A percentile compares a stretch with the other conserved stretches of the same genome.
These are phyloP conservation scores for Amiota mariae DNA, from an alignment of 2,888 invertebrate genomes.

Conservation along the genomic window DNA sequence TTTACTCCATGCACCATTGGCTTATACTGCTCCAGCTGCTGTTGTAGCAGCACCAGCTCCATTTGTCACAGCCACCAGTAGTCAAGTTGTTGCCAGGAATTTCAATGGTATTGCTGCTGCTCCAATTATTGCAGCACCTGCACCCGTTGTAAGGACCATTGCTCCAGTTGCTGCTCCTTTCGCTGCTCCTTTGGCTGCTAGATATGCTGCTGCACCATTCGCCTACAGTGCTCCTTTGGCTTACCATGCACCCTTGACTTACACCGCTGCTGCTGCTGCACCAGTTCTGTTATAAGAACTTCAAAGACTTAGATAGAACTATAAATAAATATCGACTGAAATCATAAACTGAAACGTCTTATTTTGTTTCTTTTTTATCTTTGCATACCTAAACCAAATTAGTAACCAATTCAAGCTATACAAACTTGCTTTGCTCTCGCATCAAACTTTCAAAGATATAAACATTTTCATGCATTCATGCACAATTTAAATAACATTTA, in stretches of 20 bases:
- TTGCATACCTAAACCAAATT: no score
- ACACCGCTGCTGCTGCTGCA: constrained; percentile 9
- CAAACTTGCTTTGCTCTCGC: no score
- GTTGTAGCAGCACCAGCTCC: constrained; percentile 47
- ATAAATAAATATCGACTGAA: constrained; percentile 10
- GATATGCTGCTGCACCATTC: constrained; percentile 41
- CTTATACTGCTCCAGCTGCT: constrained; percentile 16
- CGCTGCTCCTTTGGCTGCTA: constrained; percentile 31
- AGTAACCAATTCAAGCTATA: no score
- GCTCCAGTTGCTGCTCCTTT: constrained; percentile 40
- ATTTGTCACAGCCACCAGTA: constrained; percentile 50
- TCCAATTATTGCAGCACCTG: constrained; percentile 41
- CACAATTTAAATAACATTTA: constrained; percentile 58
- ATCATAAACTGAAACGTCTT: not conserved
- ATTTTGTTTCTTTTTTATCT: no score
- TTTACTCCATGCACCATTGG: constrained; percentile 45
- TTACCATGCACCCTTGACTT: constrained; percentile 7
- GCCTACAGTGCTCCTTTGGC: constrained; percentile 26
- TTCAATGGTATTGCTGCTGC: constrained; percentile 50
- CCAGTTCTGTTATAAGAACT: not conserved
- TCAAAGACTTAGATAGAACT: no score
- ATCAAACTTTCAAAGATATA: not conserved
- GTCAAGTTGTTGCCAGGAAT: constrained; percentile 48
- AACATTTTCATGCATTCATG: constrained; percentile 61
- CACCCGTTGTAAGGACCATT: constrained; percentile 32